phyloP scores from a whole-genome alignment of 2,797 vertebrate genomes.

The Lagodon rhomboides region DNA sequence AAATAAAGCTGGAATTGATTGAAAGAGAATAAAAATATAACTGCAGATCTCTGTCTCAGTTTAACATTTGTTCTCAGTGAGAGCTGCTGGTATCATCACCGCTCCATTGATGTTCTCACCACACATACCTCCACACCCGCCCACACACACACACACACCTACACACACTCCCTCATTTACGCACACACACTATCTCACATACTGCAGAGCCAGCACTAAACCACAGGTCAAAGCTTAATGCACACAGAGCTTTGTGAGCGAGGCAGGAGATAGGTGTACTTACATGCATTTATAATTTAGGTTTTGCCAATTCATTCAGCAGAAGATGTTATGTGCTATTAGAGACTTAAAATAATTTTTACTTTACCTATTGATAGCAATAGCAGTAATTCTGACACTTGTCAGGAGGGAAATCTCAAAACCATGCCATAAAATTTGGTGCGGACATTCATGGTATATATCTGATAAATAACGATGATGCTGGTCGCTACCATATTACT shows the following conservation, averaged over 20 bases:
- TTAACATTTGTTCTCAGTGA: conserved; percentile 16
- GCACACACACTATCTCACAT: conserved; percentile 14
- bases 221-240: conserved; percentile 47
- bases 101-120: conserved; percentile 49
- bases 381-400: neutral
- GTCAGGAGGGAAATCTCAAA: neutral
- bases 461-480: neutral
- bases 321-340: neutral
- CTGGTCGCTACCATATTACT: neutral
- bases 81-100: conserved; percentile 10
- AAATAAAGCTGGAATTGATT: conserved; percentile 21
- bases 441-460: neutral
- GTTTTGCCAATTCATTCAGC: no score
- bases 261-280: neutral
- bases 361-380: neutral
- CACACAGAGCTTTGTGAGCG: neutral
- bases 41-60: conserved; percentile 18
- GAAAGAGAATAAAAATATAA: conserved; percentile 23
- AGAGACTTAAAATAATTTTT: neutral
- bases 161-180: neutral
- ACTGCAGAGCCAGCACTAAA: conserved; percentile 50
- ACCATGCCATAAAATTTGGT: neutral
- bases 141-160: neutral
- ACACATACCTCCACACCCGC: conserved; percentile 2
- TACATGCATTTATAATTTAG: neutral